phyloP scores from a whole-genome alignment of 2,888 invertebrate genomes.

The Colostygia pectinataria region DNA sequence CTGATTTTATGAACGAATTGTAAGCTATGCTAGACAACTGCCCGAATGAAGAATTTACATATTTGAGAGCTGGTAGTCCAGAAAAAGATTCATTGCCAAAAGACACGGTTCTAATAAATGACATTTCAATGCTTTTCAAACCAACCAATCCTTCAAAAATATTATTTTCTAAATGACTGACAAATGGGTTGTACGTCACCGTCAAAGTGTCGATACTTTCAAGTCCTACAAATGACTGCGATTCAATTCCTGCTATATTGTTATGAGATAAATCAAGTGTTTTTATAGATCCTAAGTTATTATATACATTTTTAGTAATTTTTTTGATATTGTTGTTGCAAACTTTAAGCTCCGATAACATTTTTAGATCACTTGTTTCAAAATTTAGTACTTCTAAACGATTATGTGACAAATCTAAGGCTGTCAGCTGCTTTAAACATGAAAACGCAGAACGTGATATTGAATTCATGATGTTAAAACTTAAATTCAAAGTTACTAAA shows the following conservation, averaged over 20 bases:
- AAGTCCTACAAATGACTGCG: slow-evolving; percentile 16
- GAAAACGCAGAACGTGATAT: slow-evolving; percentile 26
- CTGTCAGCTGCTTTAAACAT: slow-evolving; percentile 13
- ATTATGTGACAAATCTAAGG: slow-evolving; percentile 29
- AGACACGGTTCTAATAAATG: slow-evolving; percentile 13
- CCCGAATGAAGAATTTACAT: slow-evolving; percentile 31
- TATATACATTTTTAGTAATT: slow-evolving; percentile 14
- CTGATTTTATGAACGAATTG: slow-evolving; percentile 27
- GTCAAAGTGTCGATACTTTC: slow-evolving; percentile 12
- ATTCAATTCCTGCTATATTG: slow-evolving; percentile 22
- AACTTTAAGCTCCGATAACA: slow-evolving; percentile 15
- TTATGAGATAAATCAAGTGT: slow-evolving; percentile 28
- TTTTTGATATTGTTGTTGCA: slow-evolving; percentile 23
- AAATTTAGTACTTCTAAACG: slow-evolving; percentile 20
- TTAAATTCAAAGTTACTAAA: slow-evolving; percentile 22
- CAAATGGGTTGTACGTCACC: slow-evolving; percentile 19
- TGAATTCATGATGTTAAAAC: slow-evolving; percentile 19
- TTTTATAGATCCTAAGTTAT: slow-evolving; percentile 16
- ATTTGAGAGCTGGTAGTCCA: slow-evolving; percentile 15
- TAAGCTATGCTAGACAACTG: slow-evolving; percentile 27
- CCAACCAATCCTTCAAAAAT: slow-evolving; percentile 20
- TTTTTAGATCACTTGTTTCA: slow-evolving; percentile 18
- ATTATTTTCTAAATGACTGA: slow-evolving; percentile 20
- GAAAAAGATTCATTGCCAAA: slow-evolving; percentile 30
- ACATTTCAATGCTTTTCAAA: slow-evolving; percentile 23